Evolutionary conservation across 64 coral and sea anemone species (phyloP).

Genomic region (Dendrophyllia cribrosa): DNA sequence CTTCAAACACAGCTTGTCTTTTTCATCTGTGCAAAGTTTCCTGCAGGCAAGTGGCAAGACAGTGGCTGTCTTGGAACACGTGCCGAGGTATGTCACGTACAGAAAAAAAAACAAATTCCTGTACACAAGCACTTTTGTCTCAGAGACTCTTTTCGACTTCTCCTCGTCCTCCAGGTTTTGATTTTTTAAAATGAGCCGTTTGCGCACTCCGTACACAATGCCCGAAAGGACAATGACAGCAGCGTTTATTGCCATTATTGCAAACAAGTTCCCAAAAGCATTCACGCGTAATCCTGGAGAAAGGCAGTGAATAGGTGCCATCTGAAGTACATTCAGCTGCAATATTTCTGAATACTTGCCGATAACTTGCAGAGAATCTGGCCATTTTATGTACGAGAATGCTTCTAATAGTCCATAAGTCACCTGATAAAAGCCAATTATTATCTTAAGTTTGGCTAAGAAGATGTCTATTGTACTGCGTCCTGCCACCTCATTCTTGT

Average conservation of each 20-base stretch:
- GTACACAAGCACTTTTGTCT: neutral
- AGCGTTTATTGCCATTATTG: constrained; percentile 9
- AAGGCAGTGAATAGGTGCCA: constrained; percentile 34
- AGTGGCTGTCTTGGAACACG: neutral
- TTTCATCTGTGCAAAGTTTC: neutral
- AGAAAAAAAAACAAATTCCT: neutral
- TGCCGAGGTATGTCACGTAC: neutral
- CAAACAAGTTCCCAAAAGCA: constrained; percentile 26
- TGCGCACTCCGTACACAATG: neutral
- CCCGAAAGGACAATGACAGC: neutral
- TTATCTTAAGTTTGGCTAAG: constrained; percentile 23
- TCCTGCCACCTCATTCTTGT: neutral
- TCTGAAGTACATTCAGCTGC: constrained; percentile 21
- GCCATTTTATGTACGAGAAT: constrained; percentile 43
- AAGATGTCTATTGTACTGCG: neutral
- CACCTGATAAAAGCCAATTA: constrained; percentile 45
- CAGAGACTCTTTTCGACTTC: neutral
- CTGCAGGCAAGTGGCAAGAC: neutral
- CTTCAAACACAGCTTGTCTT: neutral
- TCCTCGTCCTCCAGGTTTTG: neutral
- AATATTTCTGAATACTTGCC: constrained; percentile 16
- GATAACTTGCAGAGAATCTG: neutral
- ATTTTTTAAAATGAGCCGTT: neutral
- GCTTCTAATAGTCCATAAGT: constrained; percentile 1
- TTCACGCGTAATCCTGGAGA: neutral